Base-by-base conservation (phyloP, 2,888 invertebrate genomes). In the Coenonympha glycerion region DNA sequence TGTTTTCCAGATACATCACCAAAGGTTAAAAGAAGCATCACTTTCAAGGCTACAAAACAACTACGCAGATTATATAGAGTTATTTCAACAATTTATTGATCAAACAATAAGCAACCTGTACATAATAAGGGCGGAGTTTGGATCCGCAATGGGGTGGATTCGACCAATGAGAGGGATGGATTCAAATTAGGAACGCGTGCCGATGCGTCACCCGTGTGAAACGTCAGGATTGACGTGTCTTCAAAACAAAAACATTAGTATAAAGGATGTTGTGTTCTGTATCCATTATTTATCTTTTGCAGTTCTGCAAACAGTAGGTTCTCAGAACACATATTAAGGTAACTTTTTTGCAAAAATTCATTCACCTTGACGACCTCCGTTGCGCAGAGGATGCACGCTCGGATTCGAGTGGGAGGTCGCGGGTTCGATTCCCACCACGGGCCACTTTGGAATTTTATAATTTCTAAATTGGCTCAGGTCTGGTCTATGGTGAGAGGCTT, bases 161-260 rank as follows among this genome's bases (percentile, higher is more conserved):
- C 50, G 49, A 57, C 84, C 81, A 83, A 83, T 82, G 63, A 62
- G 55, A 30, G 24, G 21, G 30, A 8, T 51, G 49, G 63, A 70
- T 73, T 64, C 34, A 68, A 78, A 83, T 76, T 73, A 64, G 60
- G 73, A 74, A 76, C 70, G 79, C 76, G 77, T 83, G 79, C 69
- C 66, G 72, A 73, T 75, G 75, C 71, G 76, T 72, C 70, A 69
- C 68, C 68, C 69, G 63, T 68, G 57, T 57, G 68, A 66, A 69
- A 72, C 67, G 73, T 73, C 74, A 77, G 75, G 73, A 68, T 73
- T 79, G 72, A 82, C 76, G 71, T 76, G 82, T 75, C 59, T 68
- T 67, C 67, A 56, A 63, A 68, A 69, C 61, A 59, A 73, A 76
- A 73, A 76, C 66, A 71, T 60, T 59, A 58, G n/a, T 53, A 51